Evolutionary conservation across 2,888 invertebrate species (phyloP).

Genomic region (Branchellion lobata): DNA sequence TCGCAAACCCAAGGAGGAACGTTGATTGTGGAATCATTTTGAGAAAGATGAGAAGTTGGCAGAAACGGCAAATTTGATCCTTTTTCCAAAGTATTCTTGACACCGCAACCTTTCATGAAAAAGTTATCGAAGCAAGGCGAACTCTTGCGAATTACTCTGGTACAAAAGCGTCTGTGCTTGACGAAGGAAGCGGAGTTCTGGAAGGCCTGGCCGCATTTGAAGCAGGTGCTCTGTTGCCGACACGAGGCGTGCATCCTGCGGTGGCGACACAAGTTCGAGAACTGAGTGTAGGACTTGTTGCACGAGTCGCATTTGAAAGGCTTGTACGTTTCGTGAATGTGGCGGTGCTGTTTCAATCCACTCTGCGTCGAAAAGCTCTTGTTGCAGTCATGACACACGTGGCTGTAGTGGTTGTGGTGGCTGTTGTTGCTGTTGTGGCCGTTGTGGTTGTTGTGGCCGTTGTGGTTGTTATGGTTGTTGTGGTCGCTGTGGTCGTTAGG

Average conservation of each 20-base stretch:
- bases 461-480: constrained; percentile 80
- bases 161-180: constrained; percentile 94
- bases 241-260: constrained; percentile 97
- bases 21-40: not conserved
- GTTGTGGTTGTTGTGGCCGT: constrained; percentile 98
- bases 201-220: constrained; percentile 89
- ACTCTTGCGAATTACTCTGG: constrained; percentile 63
- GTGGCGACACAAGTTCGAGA: constrained; percentile 98
- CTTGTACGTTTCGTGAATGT: constrained; percentile 96
- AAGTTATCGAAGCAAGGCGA: not conserved
- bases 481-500: too few species aligned
- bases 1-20: not conserved
- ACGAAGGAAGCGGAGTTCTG: constrained; percentile 85
- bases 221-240: constrained; percentile 85
- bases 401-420: constrained; percentile 65
- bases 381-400: constrained; percentile 91
- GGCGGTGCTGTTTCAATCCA: constrained; percentile 96
- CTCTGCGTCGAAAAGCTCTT: constrained; percentile 97
- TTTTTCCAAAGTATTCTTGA: not conserved
- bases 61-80: not conserved
- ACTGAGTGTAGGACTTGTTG: constrained; percentile 94
- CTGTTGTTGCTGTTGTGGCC: too few species aligned
- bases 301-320: constrained; percentile 82
- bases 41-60: not conserved
- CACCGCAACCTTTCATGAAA: constrained; percentile 48